These are phyloP conservation scores for Staurois parvus DNA, from an alignment of 2,797 vertebrate genomes.

Conservation along the genomic window DNA sequence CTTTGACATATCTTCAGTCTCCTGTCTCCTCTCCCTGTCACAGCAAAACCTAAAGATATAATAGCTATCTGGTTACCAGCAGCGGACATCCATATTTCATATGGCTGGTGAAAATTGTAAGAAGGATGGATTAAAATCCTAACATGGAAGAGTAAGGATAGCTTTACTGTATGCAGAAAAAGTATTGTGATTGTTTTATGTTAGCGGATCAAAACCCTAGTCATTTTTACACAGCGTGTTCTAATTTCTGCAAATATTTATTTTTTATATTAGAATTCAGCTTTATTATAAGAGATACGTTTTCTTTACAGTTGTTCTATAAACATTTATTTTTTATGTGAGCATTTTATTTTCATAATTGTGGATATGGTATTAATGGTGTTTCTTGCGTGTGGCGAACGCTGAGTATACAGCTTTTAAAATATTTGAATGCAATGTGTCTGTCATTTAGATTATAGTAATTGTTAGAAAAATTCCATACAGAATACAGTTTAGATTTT, in stretches of 20 bases:
- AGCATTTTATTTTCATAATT: background rate
- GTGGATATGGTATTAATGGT: background rate
- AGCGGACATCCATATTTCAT: slow-evolving; percentile 53
- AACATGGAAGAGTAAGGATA: background rate
- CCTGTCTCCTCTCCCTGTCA: slow-evolving; percentile 64
- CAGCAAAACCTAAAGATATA: slow-evolving; percentile 53
- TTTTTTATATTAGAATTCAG: background rate
- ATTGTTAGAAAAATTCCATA: background rate
- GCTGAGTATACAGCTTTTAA: background rate
- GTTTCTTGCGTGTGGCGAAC: background rate
- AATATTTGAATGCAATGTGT: background rate
- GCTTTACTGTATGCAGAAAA: background rate
- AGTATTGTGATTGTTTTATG: background rate
- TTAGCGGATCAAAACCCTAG: background rate
- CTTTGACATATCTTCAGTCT: slow-evolving; percentile 65
- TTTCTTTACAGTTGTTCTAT: background rate
- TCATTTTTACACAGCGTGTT: no score
- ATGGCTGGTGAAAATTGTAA: slow-evolving; percentile 34
- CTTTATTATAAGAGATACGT: background rate
- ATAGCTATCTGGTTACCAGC: slow-evolving; percentile 63
- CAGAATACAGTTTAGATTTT: background rate
- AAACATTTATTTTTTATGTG: no score
- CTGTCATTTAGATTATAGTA: no score
- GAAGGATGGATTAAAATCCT: slow-evolving; percentile 1
- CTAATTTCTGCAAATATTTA: background rate